Percentiles rank a stretch among this genome's conserved stretches.
phyloP scores from a whole-genome alignment of 2,797 vertebrate species.

The Aythya fuligula region DNA sequence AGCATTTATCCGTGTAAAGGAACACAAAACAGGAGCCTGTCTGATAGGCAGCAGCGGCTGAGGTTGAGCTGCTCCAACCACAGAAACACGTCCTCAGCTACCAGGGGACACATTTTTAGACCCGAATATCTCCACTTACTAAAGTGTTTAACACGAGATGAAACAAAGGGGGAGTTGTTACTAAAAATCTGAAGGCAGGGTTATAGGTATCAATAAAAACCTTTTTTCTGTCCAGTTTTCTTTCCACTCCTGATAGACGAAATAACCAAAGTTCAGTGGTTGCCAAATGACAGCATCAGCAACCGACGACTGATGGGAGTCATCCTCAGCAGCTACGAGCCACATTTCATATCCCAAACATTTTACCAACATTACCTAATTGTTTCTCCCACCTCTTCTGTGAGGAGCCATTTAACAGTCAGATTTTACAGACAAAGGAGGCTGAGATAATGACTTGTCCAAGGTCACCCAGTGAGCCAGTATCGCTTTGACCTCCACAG shows the following conservation, averaged over 20 bases:
- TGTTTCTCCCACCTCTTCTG: background rate
- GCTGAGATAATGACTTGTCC: background rate
- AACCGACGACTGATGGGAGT: background rate
- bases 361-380: constrained; percentile 20
- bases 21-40: background rate
- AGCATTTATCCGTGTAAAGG: background rate
- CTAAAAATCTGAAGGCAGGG: background rate
- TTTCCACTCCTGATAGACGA: background rate
- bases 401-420: background rate
- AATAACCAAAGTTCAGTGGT: background rate
- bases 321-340: background rate
- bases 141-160: background rate
- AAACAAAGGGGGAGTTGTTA: background rate
- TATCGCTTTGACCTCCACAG: background rate
- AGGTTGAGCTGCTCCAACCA: background rate
- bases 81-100: background rate
- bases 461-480: background rate
- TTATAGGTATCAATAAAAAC: background rate
- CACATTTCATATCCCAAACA: background rate
- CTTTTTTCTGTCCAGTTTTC: background rate
- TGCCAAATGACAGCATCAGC: background rate
- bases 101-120: background rate
- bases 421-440: background rate
- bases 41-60: background rate
- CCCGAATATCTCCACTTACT: accelerated